A percentile compares a stretch with the other conserved stretches of the same genome.
Conservation (phyloP, 64 coral and sea anemone species). For the Anthopleura sola region DNA sequence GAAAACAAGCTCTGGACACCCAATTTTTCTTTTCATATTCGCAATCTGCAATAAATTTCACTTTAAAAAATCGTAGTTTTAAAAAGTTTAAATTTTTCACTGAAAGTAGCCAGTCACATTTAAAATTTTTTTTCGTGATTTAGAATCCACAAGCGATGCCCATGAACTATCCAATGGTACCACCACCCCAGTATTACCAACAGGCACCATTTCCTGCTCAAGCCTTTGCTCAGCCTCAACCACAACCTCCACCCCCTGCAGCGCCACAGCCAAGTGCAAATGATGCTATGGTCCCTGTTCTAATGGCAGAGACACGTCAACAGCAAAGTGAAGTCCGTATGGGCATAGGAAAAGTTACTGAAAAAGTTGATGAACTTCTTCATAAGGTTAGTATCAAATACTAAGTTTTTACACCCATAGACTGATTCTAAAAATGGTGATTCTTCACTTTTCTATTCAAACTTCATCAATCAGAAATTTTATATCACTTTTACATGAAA, state of each 20-base stretch:
- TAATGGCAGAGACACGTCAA: slow-evolving; percentile 98
- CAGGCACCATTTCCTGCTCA: slow-evolving; percentile 38
- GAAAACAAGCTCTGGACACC: too few species aligned
- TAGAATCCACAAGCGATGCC: slow-evolving; percentile 3
- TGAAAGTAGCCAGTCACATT: too few species aligned
- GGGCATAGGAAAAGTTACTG: slow-evolving; percentile 80
- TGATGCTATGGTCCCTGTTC: slow-evolving; percentile 95
- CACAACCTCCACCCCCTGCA: slow-evolving; percentile 43
- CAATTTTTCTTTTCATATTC: too few species aligned
- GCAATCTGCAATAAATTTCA: too few species aligned
- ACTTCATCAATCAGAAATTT: too few species aligned
- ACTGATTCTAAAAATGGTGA: too few species aligned
- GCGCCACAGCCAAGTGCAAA: slow-evolving; percentile 60
- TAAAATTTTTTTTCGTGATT: neutral
- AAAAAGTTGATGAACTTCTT: slow-evolving; percentile 83
- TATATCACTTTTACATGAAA: too few species aligned
- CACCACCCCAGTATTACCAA: slow-evolving; percentile 20
- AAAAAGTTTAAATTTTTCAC: too few species aligned
- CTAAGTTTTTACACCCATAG: neutral
- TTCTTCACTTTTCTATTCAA: too few species aligned
- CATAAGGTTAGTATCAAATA: slow-evolving; percentile 64
- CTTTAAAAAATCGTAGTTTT: too few species aligned
- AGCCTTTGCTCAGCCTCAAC: slow-evolving; percentile 69
- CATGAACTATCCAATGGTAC: slow-evolving; percentile 75
- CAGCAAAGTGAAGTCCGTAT: slow-evolving; percentile 92